phyloP scores from a whole-genome alignment of 2,797 vertebrate genomes.

The Bovichtus diacanthus region DNA sequence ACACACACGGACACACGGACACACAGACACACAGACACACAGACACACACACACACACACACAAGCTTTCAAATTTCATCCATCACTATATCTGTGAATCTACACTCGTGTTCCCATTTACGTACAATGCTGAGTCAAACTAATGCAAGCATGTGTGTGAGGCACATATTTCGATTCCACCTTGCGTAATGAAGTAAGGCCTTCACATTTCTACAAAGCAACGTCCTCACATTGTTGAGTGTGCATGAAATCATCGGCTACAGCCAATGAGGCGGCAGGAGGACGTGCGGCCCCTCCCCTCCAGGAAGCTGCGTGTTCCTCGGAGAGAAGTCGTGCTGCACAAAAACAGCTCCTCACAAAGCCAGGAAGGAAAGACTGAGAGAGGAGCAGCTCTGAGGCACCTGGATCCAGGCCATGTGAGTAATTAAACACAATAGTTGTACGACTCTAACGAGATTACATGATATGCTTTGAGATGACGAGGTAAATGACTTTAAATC shows the following conservation, averaged over 20 bases:
- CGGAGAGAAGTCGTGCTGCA: constrained; percentile 22
- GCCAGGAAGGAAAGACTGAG: constrained; percentile 75
- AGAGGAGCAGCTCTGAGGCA: constrained; percentile 43
- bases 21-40: too few relatives aligned
- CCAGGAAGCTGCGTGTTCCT: constrained; percentile 36
- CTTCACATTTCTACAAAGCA: constrained; percentile 27
- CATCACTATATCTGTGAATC: neutral
- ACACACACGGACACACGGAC: too few relatives aligned
- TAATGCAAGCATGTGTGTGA: too few relatives aligned
- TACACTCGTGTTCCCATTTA: neutral
- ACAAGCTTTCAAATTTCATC: neutral
- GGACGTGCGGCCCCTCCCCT: constrained; percentile 6
- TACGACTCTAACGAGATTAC: constrained; percentile 40
- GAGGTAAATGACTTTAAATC: constrained; percentile 29
- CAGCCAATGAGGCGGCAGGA: constrained; percentile 33
- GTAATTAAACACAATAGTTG: constrained; percentile 60
- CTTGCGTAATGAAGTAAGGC: constrained; percentile 33
- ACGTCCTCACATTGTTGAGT: constrained; percentile 11
- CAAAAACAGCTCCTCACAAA: constrained; percentile 70
- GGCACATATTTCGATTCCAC: neutral
- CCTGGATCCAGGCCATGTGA: constrained; percentile 40
- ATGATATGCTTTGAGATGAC: constrained; percentile 30
- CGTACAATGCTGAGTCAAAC: neutral
- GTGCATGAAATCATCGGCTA: constrained; percentile 36
- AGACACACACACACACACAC: neutral